A percentile compares a stretch with the other conserved stretches of the same genome.
Conservation (phyloP, 92 coral and sea anemone genomes). For the Paragorgia papillata region DNA sequence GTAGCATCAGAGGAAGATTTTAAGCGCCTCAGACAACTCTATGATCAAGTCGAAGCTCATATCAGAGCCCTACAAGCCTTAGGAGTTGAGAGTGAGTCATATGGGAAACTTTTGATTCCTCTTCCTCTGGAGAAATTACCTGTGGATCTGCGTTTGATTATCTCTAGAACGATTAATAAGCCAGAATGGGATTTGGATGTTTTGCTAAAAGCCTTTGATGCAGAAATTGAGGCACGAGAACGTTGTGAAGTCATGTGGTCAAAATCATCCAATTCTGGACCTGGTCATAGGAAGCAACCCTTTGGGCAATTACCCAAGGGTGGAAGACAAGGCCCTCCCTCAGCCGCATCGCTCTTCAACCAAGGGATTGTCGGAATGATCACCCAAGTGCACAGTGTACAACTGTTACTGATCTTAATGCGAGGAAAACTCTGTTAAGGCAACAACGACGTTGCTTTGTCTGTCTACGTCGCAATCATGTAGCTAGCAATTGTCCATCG, state of each 20-base stretch:
- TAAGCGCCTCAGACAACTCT: conserved; percentile 27
- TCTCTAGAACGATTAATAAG: conserved; percentile 16
- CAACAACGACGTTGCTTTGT: neutral
- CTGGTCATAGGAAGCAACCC: neutral
- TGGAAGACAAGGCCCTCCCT: neutral
- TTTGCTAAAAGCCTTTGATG: conserved; percentile 26
- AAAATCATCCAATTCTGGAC: neutral
- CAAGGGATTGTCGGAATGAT: neutral
- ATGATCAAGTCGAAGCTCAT: conserved; percentile 35
- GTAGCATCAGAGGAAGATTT: conserved; percentile 31
- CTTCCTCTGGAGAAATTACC: conserved; percentile 23
- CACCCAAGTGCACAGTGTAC: conserved; percentile 8
- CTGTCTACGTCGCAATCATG: neutral
- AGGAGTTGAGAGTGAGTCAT: conserved; percentile 7
- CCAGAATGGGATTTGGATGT: conserved; percentile 39
- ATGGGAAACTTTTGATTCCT: conserved; percentile 45
- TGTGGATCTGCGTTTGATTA: conserved; percentile 14
- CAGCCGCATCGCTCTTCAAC: neutral
- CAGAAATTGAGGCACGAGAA: conserved; percentile 36
- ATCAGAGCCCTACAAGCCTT: conserved; percentile 25
- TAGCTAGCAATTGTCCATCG: neutral
- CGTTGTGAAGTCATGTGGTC: neutral
- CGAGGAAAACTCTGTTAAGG: neutral
- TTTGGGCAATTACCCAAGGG: neutral
- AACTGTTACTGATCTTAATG: neutral